phyloP scores from a whole-genome alignment of 2,888 invertebrate species.

The Mesoligia furuncula region DNA sequence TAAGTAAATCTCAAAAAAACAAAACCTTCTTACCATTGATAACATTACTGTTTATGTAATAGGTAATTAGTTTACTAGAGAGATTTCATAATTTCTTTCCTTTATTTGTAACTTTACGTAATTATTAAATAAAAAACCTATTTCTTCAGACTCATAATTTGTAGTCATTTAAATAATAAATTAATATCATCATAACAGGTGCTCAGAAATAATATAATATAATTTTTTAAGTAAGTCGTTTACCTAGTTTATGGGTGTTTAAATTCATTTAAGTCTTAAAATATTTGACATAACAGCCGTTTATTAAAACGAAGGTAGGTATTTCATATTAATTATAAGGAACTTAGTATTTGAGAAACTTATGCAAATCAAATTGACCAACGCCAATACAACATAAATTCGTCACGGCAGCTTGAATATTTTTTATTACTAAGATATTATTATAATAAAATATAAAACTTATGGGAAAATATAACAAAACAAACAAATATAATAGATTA shows the following conservation, averaged over 20 bases:
- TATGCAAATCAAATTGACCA: constrained; percentile 30
- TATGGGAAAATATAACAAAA: constrained; percentile 61
- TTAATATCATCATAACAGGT: constrained; percentile 33
- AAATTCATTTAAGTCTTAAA: constrained; percentile 14
- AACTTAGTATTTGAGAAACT: background rate
- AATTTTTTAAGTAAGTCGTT: constrained; percentile 28
- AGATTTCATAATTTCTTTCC: background rate
- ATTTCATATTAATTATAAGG: constrained; percentile 3
- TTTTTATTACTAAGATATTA: constrained; percentile 29
- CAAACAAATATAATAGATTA: constrained; percentile 29
- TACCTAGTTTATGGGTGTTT: constrained; percentile 28
- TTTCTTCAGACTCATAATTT: constrained; percentile 16
- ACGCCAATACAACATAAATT: constrained; percentile 18
- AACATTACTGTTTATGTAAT: background rate
- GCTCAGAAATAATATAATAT: constrained; percentile 3
- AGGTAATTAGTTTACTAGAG: background rate
- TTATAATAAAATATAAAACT: constrained; percentile 23
- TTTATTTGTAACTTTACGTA: background rate
- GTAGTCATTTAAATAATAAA: constrained; percentile 40
- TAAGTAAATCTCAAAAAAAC: background rate
- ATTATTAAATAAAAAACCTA: background rate
- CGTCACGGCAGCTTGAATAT: constrained; percentile 53
- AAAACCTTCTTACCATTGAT: background rate
- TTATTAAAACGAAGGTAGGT: constrained; percentile 4
- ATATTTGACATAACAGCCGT: background rate